phyloP scores from a whole-genome alignment of 2,888 invertebrate species.

The Scrobipalpa costella region DNA sequence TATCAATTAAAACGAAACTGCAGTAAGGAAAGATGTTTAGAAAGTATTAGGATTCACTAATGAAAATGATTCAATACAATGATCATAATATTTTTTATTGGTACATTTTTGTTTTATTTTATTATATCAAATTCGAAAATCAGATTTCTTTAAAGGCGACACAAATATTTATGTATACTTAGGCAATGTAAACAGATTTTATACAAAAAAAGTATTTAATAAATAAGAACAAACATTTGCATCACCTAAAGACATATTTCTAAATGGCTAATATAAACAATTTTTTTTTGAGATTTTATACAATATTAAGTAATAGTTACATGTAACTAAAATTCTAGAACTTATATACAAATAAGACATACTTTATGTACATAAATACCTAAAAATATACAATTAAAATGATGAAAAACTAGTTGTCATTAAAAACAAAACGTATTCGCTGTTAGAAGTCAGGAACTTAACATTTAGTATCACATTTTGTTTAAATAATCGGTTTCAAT shows the following conservation, averaged over 20 bases:
- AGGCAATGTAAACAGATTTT: not conserved
- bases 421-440: conserved; percentile 36
- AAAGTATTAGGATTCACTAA: conserved; percentile 10
- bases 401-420: not conserved
- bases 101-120: conserved; percentile 4
- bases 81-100: conserved; percentile 5
- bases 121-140: conserved; percentile 8
- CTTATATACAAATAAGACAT: conserved; percentile 36
- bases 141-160: not conserved
- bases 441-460: conserved; percentile 51
- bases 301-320: not conserved
- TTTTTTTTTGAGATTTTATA: conserved; percentile 10
- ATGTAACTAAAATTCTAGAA: conserved; percentile 25
- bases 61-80: conserved; percentile 11
- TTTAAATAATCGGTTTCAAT: conserved; percentile 35
- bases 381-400: conserved; percentile 11
- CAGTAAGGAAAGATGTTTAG: not conserved
- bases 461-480: conserved; percentile 68
- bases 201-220: conserved; percentile 1
- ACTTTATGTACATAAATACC: conserved; percentile 29
- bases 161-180: not conserved
- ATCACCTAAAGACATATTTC: not conserved
- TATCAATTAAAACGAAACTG: not conserved
- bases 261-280: not conserved
- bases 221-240: not conserved